Conservation (phyloP, 2,888 invertebrate species). For the Entomobrya multifasciata region DNA sequence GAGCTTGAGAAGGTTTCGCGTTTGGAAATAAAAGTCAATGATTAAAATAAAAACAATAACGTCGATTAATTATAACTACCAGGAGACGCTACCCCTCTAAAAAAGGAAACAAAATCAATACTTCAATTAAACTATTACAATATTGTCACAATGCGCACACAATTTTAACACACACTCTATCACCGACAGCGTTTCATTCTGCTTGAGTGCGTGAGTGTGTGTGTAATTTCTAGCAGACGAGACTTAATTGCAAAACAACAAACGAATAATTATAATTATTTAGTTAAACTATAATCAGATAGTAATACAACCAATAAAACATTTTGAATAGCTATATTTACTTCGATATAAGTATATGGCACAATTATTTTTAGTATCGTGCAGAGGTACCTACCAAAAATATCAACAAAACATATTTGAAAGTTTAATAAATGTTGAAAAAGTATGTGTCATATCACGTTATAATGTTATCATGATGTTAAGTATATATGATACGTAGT, state of each 20-base stretch:
- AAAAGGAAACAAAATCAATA: neutral
- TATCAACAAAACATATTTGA: neutral
- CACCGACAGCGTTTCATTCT: conserved; percentile 12
- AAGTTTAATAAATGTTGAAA: neutral
- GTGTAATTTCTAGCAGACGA: conserved; percentile 45
- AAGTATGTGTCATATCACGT: conserved; percentile 34
- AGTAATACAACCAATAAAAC: neutral
- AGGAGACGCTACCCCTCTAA: neutral
- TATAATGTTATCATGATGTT: too few species aligned
- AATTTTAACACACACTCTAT: conserved; percentile 32
- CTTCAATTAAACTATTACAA: conserved; percentile 20
- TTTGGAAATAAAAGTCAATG: conserved; percentile 88
- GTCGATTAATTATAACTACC: neutral
- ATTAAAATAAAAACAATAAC: neutral
- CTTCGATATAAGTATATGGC: too few species aligned
- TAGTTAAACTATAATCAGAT: neutral
- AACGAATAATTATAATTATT: neutral
- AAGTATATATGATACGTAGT: too few species aligned
- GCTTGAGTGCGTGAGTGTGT: neutral
- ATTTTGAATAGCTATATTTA: too few species aligned
- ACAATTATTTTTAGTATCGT: neutral
- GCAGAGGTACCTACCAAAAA: conserved; percentile 7
- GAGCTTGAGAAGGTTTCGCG: conserved; percentile 88
- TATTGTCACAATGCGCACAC: conserved; percentile 45
- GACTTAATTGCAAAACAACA: conserved; percentile 36